These are phyloP conservation scores for Trachelus troglodyta DNA, from an alignment of 2,888 invertebrate genomes.

Conservation along the genomic window DNA sequence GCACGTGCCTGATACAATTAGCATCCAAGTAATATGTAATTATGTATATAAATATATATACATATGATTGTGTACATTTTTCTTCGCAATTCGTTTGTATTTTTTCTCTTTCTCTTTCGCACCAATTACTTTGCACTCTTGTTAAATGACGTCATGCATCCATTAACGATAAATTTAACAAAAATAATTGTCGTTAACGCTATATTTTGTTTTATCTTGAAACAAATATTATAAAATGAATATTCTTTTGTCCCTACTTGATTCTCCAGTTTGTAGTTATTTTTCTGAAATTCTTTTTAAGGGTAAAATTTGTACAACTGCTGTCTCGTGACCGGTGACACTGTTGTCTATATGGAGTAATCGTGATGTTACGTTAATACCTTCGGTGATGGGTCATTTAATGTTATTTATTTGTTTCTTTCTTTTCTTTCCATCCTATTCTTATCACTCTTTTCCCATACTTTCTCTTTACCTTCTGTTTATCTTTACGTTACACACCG, in stretches of 20 bases:
- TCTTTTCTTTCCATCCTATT: conserved; percentile 38
- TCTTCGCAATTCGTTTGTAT: neutral
- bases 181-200: neutral
- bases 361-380: neutral
- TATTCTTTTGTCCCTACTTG: neutral
- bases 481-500: conserved; percentile 12
- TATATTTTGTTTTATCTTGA: neutral
- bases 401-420: conserved; percentile 43
- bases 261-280: neutral
- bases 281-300: neutral
- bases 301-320: neutral
- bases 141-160: neutral
- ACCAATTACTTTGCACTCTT: neutral
- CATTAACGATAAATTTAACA: neutral
- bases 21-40: neutral
- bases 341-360: neutral
- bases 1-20: neutral
- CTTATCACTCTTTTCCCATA: conserved; percentile 26
- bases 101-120: neutral
- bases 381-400: conserved; percentile 45
- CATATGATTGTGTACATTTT: neutral
- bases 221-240: neutral
- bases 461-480: conserved; percentile 28
- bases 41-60: neutral
- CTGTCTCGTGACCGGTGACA: neutral